phyloP scores from a whole-genome alignment of 2,888 invertebrate species.

The Notodonta ziczac region DNA sequence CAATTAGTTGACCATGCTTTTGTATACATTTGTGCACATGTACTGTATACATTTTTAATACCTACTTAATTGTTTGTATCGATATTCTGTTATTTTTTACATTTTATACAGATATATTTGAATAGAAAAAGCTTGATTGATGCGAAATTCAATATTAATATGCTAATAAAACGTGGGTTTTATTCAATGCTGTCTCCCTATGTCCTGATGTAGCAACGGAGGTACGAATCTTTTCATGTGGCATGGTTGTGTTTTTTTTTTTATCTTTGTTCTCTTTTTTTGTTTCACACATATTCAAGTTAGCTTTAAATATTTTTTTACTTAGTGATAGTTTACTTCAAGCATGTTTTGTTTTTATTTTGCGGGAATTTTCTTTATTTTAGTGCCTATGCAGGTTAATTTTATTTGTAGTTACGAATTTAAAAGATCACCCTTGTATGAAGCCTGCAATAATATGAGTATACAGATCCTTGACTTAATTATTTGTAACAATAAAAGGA shows the following conservation, averaged over 20 bases:
- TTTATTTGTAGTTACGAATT: slow-evolving; percentile 6
- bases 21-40: background rate
- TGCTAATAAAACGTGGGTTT: slow-evolving; percentile 67
- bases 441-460: background rate
- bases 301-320: slow-evolving; percentile 42
- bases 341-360: slow-evolving; percentile 38
- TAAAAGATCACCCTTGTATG: background rate
- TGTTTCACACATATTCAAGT: slow-evolving; percentile 71
- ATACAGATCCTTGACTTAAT: too few relatives aligned
- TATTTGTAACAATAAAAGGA: too few relatives aligned
- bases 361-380: slow-evolving; percentile 10
- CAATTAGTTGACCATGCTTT: background rate
- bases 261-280: slow-evolving; percentile 34
- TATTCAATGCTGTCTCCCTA: slow-evolving; percentile 39
- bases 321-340: slow-evolving; percentile 16
- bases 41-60: background rate
- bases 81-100: slow-evolving; percentile 28
- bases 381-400: slow-evolving; percentile 7
- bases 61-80: background rate
- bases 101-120: slow-evolving; percentile 49
- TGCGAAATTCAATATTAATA: slow-evolving; percentile 65
- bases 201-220: slow-evolving; percentile 36
- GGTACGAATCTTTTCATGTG: slow-evolving; percentile 56
- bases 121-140: slow-evolving; percentile 64
- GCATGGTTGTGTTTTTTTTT: slow-evolving; percentile 61